Evolutionary conservation across 1,140 invertebrate genomes (phyloP).

Genomic region (Coboldia fuscipes): DNA sequence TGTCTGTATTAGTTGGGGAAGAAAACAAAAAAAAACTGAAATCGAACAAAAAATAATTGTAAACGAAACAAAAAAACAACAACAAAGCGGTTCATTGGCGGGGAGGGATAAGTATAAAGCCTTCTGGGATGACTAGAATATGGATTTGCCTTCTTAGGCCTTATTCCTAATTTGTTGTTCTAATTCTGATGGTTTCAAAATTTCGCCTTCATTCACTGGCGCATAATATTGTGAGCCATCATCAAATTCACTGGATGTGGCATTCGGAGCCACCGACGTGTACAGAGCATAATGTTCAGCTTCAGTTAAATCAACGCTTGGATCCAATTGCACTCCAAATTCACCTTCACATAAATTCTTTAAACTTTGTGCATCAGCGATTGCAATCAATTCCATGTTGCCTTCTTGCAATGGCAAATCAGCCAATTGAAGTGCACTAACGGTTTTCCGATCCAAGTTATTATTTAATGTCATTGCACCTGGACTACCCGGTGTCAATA

Average conservation of each 20-base stretch:
- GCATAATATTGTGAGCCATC: constrained; percentile 71
- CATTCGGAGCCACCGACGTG: constrained; percentile 59
- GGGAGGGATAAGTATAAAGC: not conserved
- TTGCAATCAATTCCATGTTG: constrained; percentile 20
- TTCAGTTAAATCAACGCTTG: constrained; percentile 44
- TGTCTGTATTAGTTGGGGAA: no score
- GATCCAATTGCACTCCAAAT: constrained; percentile 17
- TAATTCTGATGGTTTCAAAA: constrained; percentile 18
- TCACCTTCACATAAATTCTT: constrained; percentile 18
- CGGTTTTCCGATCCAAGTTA: constrained; percentile 15
- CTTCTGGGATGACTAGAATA: no score
- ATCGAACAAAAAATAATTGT: not conserved
- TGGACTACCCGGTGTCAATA: not conserved
- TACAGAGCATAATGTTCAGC: constrained; percentile 72
- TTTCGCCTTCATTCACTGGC: constrained; percentile 52
- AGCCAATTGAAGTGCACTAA: constrained; percentile 18
- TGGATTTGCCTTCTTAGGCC: no score
- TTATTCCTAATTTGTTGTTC: not conserved
- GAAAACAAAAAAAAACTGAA: no score
- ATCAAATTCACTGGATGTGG: constrained; percentile 66
- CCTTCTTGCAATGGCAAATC: constrained; percentile 19
- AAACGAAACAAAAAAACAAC: not conserved
- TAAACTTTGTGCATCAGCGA: constrained; percentile 19
- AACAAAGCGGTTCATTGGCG: not conserved
- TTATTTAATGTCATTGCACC: constrained; percentile 12